Conservation (phyloP, 2,888 invertebrate genomes). For the Drosophila melanosoma region DNA sequence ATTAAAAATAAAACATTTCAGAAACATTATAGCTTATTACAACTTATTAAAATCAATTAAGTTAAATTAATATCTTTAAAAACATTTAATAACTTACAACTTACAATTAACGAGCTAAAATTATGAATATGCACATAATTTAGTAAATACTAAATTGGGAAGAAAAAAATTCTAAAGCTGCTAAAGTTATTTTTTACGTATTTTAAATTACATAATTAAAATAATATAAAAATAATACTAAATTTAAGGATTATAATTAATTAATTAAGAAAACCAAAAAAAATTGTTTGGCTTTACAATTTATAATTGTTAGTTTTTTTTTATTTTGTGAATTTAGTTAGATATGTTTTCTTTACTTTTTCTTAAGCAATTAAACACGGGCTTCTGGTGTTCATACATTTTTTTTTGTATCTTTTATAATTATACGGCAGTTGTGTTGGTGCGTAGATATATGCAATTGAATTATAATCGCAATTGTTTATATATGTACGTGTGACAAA, state of each 20-base stretch:
- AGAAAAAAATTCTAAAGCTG: neutral
- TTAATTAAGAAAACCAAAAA: neutral
- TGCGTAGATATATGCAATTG: constrained; percentile 1
- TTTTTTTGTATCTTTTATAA: neutral
- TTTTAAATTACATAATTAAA: neutral
- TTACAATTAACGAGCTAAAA: neutral
- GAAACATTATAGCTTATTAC: neutral
- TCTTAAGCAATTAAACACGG: neutral
- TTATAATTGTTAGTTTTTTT: neutral
- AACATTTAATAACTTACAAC: neutral
- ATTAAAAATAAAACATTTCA: neutral
- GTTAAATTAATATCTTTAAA: neutral
- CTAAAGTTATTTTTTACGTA: neutral
- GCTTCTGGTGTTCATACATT: neutral
- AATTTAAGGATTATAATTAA: neutral
- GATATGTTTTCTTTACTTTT: neutral
- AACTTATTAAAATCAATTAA: neutral
- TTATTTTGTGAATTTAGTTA: neutral
- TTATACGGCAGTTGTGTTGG: constrained; percentile 6
- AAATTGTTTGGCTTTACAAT: neutral
- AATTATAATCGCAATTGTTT: constrained; percentile 8
- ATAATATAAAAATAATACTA: neutral
- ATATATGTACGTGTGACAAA: neutral
- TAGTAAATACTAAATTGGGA: neutral
- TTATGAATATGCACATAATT: neutral